phyloP scores from a whole-genome alignment of 2,888 invertebrate species.

The Morpho achilles region DNA sequence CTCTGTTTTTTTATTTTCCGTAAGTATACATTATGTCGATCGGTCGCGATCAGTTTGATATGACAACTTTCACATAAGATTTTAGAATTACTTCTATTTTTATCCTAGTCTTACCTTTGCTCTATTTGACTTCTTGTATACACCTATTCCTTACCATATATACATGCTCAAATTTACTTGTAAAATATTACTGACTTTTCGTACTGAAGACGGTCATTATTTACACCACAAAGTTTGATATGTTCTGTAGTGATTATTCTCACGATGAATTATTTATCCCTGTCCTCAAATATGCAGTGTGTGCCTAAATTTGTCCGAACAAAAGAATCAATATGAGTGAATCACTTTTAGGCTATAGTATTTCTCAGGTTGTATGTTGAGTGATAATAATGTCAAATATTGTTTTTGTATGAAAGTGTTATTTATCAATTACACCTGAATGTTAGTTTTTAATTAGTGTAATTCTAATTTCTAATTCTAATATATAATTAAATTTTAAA shows the following conservation, averaged over 20 bases:
- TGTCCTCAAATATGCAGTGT: slow-evolving; percentile 13
- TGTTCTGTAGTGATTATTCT: slow-evolving; percentile 12
- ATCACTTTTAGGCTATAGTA: slow-evolving; percentile 16
- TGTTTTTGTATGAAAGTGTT: too few species aligned
- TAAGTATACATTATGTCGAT: slow-evolving; percentile 84
- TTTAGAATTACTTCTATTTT: slow-evolving; percentile 65
- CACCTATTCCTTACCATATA: slow-evolving; percentile 22
- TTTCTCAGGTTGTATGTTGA: not conserved
- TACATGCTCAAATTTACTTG: slow-evolving; percentile 6
- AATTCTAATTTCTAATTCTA: too few species aligned
- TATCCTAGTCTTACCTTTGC: slow-evolving; percentile 54
- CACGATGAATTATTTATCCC: slow-evolving; percentile 12
- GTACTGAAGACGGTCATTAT: slow-evolving; percentile 20
- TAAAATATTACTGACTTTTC: slow-evolving; percentile 10
- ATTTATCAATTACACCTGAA: too few species aligned
- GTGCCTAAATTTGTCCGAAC: slow-evolving; percentile 40
- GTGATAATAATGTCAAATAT: not conserved
- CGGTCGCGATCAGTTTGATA: slow-evolving; percentile 61
- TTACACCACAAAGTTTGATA: slow-evolving; percentile 22
- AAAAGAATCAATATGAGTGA: slow-evolving; percentile 32
- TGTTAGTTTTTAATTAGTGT: too few species aligned
- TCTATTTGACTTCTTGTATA: slow-evolving; percentile 39
- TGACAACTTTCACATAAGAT: slow-evolving; percentile 74
- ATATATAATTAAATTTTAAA: too few species aligned
- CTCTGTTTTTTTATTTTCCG: slow-evolving; percentile 98